Evolutionary conservation across 1,140 invertebrate species (phyloP).

Genomic region (Leptinotarsa texana): DNA sequence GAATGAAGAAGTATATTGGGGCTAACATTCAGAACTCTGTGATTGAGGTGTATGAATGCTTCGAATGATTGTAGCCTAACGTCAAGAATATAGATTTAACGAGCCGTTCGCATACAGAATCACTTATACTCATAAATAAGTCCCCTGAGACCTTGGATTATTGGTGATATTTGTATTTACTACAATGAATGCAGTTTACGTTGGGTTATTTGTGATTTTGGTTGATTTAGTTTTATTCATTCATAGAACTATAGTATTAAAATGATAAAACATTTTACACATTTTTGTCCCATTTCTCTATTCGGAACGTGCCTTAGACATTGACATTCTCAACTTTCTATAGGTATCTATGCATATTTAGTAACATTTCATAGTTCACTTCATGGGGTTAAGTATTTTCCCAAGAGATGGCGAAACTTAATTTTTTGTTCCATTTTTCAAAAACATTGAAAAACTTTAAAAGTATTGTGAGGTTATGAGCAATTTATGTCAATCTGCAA

Average conservation of each 20-base stretch:
- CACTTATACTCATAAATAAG: no score
- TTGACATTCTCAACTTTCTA: background rate
- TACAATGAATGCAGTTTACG: no score
- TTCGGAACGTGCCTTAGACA: background rate
- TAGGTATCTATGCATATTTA: background rate
- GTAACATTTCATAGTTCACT: background rate
- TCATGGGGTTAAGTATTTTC: background rate
- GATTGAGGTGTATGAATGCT: no score
- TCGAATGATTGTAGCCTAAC: no score
- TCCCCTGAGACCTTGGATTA: no score
- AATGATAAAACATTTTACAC: background rate
- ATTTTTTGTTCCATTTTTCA: background rate
- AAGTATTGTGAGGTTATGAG: slow-evolving; percentile 14
- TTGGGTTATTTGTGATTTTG: no score
- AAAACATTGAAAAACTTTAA: slow-evolving; percentile 6
- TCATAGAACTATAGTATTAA: background rate
- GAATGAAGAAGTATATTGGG: no score
- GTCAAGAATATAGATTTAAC: no score
- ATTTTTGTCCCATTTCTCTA: background rate
- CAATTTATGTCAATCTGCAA: slow-evolving; percentile 9
- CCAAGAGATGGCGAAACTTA: background rate
- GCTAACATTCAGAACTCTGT: no score
- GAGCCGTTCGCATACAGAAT: no score
- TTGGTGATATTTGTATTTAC: no score
- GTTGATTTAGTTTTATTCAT: no score